Base-by-base conservation (phyloP, 2,113 vertebrate species). In the Circaetus gallicus region DNA sequence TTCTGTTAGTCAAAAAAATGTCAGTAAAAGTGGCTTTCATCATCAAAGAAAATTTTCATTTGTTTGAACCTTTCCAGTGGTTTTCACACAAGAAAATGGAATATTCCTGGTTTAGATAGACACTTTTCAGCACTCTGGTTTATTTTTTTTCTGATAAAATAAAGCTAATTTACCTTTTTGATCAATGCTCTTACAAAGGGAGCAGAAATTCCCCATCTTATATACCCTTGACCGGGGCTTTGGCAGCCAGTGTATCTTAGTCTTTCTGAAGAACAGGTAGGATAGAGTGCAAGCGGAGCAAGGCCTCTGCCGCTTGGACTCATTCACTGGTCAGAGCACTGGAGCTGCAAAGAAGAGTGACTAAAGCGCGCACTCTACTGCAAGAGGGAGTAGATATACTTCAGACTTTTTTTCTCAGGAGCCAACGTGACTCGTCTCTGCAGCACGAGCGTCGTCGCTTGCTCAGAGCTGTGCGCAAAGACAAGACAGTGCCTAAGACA, bases 401-500 rank as follows among this genome's bases (percentile, higher is more conserved):
- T 16, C 34, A 38, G 45, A 18, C 7, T 25, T 38, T 28, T n/a
- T 40, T 28, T 26, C 47, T 40, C 6, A 29, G 61, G 55, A 58
- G 53, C 17, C 61, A 31, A 0, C 0, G 13, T 6, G 76, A 8
- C 47, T 76, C 50, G 4, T 8, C 40, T 29, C 65, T 49, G 77
- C 49, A 59, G 61, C 49, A 3, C 1, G 19, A 45, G 47, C 7
- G 3, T 7, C 14, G 1, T 2, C 1, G 12, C 15, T 17, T 6
- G 26, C 78, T 53, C 78, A 25, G 49, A 34, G 40, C 4, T 40
- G 55, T 38, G 43, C 50, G 8, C n/a, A 6, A 19, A 66, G 11
- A 5, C 0, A 19, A 66, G 11, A 5, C 0, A 0, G 42, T 5
- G 40, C 76, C 70, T 6, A 7, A n/a, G 43, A 5, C 31, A 31